Percentiles rank a stretch among this genome's conserved stretches.
Evolutionary conservation across 2,113 vertebrate genomes (phyloP).

Genomic region (Haplochromis vanheusdeni): DNA sequence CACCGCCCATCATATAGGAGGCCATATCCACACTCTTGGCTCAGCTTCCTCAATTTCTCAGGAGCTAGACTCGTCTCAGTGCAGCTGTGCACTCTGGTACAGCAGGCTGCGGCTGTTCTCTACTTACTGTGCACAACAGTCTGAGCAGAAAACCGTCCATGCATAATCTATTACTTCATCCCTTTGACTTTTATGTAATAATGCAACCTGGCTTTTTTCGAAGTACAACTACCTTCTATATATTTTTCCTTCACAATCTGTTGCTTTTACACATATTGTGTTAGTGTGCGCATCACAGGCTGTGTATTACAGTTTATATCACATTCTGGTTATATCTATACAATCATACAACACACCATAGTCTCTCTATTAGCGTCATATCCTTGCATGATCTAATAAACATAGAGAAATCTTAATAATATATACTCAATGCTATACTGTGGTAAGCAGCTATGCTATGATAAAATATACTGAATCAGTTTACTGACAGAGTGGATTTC

Average conservation of each 20-base stretch:
- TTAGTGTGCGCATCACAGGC: slow-evolving; percentile 20
- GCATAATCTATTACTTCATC: slow-evolving; percentile 37
- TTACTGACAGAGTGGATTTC: slow-evolving; percentile 21
- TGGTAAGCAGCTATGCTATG: slow-evolving; percentile 57
- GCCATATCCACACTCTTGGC: slow-evolving; percentile 3
- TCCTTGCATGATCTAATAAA: slow-evolving; percentile 35
- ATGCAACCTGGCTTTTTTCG: not conserved
- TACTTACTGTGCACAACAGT: slow-evolving; percentile 9
- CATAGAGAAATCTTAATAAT: slow-evolving; percentile 50
- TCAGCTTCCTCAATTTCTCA: slow-evolving; percentile 10
- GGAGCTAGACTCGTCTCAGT: not conserved
- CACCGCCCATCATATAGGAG: not conserved
- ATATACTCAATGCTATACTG: slow-evolving; percentile 52
- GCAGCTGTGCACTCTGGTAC: slow-evolving; percentile 16
- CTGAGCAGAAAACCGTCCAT: slow-evolving; percentile 23
- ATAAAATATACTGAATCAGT: slow-evolving; percentile 41
- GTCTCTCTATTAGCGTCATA: slow-evolving; percentile 22
- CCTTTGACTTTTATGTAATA: slow-evolving; percentile 3
- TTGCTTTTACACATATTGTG: slow-evolving; percentile 14
- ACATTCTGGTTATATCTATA: slow-evolving; percentile 60
- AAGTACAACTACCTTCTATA: not conserved
- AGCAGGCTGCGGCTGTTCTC: slow-evolving; percentile 5
- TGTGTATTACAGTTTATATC: slow-evolving; percentile 48
- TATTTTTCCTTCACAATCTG: slow-evolving; percentile 12
- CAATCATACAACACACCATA: slow-evolving; percentile 54